phyloP scores from a whole-genome alignment of 2,888 invertebrate species.

The Mythimna pallens region DNA sequence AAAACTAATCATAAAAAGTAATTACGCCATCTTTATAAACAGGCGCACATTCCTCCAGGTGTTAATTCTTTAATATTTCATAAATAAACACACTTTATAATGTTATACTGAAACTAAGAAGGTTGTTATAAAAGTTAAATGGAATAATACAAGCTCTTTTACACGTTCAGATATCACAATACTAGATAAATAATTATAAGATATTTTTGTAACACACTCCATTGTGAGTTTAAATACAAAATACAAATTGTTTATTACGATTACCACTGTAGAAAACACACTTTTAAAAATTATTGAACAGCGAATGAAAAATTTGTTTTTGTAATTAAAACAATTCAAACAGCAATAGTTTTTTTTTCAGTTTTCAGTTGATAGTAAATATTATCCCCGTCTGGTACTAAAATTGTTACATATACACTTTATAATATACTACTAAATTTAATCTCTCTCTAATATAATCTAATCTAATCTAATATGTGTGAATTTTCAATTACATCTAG shows the following conservation, averaged over 20 bases:
- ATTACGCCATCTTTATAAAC: conserved; percentile 37
- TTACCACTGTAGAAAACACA: no score
- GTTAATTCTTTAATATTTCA: conserved; percentile 22
- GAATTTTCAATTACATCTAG: no score
- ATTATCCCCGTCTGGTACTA: background rate
- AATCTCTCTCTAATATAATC: no score
- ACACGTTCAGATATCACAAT: background rate
- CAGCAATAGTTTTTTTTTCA: background rate
- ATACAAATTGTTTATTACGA: no score
- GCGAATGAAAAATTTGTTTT: background rate
- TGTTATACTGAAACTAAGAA: background rate
- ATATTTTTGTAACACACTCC: background rate
- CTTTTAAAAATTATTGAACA: background rate
- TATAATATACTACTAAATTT: no score
- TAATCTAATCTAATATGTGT: no score
- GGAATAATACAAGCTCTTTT: background rate
- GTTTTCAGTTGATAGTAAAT: background rate
- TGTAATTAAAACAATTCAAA: background rate
- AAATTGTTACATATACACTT: no score
- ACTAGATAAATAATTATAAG: background rate
- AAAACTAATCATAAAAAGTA: conserved; percentile 41
- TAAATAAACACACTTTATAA: conserved; percentile 2
- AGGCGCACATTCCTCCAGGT: conserved; percentile 18
- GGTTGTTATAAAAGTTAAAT: background rate
- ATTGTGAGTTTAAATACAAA: no score